Base-by-base conservation (phyloP, 2,113 vertebrate species). In the Electrona antarctica region DNA sequence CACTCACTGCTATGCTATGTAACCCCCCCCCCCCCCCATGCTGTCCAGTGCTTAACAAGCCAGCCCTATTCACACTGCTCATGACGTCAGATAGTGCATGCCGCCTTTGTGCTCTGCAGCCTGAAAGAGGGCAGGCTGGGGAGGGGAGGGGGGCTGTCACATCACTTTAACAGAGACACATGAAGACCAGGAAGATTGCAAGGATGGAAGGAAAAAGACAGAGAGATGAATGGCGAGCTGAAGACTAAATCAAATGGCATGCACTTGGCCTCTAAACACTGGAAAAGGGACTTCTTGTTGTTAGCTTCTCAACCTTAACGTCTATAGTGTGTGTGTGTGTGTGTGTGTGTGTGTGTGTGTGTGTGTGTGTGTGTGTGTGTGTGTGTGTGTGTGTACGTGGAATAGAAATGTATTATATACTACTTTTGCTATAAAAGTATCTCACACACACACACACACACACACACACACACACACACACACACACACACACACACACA, bases 71-170 rank as follows among this genome's bases (percentile, higher is more conserved):
- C 80, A 83, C 77, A 41, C 70, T 51, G 9, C 71, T 41, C 4
- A 70, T 88, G 87, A 88, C 77, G 82, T 88, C 79, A 90, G 79
- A 73, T 85, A 28, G 68, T 80, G 69, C 79, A 61, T 51, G 55
- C 71, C 1, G 63, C 78, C 70, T 85, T 88, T 89, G 81, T 87
- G 73, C 78, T 81, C 46, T 3, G 74, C 69, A 76, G 85, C 71
- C 67, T 73, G 69, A 79, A 69, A 70, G 72, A 73, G 76, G 65
- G 76, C 67, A 28, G 29, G 75, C 29, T 0, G 33, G 10, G 29
- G 73, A 21, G 57, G 74, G 70, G 83, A 74, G 49, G 21, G 21
- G 21, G 2, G 21, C 63, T 83, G 80, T 88, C 82, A 79, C 79
- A 85, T 86, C 81, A 81, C 50, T 59, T 86, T 80, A 84, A 73